These are phyloP conservation scores for Zelleria hepariella DNA, from an alignment of 2,888 invertebrate genomes.

Conservation along the genomic window DNA sequence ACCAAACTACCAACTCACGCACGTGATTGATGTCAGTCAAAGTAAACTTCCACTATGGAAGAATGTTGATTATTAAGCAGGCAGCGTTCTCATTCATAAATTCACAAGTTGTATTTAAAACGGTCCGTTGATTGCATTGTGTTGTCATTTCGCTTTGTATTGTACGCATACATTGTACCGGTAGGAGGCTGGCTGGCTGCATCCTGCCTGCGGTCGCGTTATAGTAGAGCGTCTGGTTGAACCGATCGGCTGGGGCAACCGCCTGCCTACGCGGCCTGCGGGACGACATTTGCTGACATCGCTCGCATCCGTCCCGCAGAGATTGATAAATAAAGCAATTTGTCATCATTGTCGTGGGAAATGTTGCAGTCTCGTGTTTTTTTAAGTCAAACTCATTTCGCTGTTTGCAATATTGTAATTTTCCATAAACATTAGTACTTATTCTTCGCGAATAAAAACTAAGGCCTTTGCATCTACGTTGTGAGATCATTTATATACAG, in stretches of 20 bases:
- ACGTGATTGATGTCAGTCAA: not conserved
- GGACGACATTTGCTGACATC: too few relatives aligned
- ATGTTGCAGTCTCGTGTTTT: constrained; percentile 23
- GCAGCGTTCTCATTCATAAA: not conserved
- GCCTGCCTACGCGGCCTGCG: constrained; percentile 37
- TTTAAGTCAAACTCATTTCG: not conserved
- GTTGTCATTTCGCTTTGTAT: not conserved
- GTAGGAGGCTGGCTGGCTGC: not conserved
- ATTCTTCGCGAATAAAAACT: too few relatives aligned
- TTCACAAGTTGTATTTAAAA: not conserved
- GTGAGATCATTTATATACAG: too few relatives aligned
- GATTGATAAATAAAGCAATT: constrained; percentile 67
- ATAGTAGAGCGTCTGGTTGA: constrained; percentile 15
- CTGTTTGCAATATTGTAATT: not conserved
- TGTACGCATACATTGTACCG: not conserved
- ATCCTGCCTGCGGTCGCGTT: not conserved
- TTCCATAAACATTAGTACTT: too few relatives aligned
- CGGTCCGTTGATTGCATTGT: not conserved
- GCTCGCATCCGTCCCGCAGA: constrained; percentile 54
- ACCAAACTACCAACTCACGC: not conserved
- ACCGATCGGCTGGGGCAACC: constrained; percentile 41
- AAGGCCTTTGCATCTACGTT: too few relatives aligned
- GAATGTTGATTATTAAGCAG: not conserved
- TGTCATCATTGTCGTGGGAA: constrained; percentile 65
- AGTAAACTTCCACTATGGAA: not conserved